Base-by-base conservation (phyloP, 2,797 vertebrate species). In the Artibeus lituratus region DNA sequence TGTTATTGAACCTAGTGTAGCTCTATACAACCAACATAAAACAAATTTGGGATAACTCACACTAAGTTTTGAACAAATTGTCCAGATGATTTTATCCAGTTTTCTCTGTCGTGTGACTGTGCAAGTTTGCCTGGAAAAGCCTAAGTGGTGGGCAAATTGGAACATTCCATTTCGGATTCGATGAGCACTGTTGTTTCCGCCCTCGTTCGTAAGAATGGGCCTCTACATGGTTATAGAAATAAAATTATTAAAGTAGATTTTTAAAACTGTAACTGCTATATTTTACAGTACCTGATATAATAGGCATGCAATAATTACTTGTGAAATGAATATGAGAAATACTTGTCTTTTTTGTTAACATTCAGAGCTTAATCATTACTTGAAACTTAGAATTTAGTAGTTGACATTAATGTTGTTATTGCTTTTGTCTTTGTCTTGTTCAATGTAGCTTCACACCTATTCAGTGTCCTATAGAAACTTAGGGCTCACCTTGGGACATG, bases 241-340 rank as follows among this genome's bases (percentile, higher is more conserved):
- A 76, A 74, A 78, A 51, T 90, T 37, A 95, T 84, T 84, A 90
- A 94, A 90, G 47, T 47, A 73, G 65, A 81, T 29, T 92, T 93
- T 87, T 83, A 57, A 70, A 35, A 83, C 29, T 21, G 0, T 73
- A 69, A 44, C 16, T 76, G 49, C 7, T 47, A 0, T 57, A 53
- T 82, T 55, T 93, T 59, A 72, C 4, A 65, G 26, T 2, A 0
- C 16, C 39, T 87, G n/a, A 57, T 18, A 74, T 57, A 72, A 95
- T 35, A 78, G 10, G 26, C 18, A 62, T 19, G n/a, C 59, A 74
- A 16, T 59, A 82, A 84, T 22, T 70, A 47, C 16, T 85, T 44
- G 19, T 53, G 39, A 47, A 59, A 65, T n/a, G 35, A 69, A 21
- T 83, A 42, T 35, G 39, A 35, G 32, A 89, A 94, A 70, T 91